Base-by-base conservation (phyloP, 2,113 vertebrate genomes). In the Nesoenas mayeri region DNA sequence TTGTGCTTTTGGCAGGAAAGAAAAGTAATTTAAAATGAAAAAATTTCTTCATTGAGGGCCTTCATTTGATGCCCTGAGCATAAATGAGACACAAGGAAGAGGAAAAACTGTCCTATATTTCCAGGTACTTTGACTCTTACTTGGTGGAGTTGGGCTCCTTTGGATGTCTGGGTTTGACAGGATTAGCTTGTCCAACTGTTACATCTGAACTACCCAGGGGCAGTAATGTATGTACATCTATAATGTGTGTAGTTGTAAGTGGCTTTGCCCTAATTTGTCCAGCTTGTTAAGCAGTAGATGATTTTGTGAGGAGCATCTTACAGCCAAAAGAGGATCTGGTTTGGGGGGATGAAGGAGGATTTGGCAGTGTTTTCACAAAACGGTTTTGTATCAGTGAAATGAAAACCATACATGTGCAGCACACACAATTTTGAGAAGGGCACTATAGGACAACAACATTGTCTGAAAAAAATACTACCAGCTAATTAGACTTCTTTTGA, bases 11-110 rank as follows among this genome's bases (percentile, higher is more conserved):
- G 88, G 88, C 88, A 96, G 85, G 92, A 95, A 92, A 96, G 82
- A 93, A 74, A 96, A 95, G 77, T 83, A 95, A 93, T 94, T 96
- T 93, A 91, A 95, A 96, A 86, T 95, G 92, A 97, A 94, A 47
- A 97, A 90, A 81, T 75, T 95, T 21, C 89, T 95, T 86, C 85
- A 86, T 88, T 96, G 93, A 96, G 90, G 91, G 93, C 85, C 90
- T 96, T 92, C 92, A 93, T 96, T 95, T 96, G 91, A 92, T 91
- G 95, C 85, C 85, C 82, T 96, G 90, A 83, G 90, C 88, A 88
- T 95, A 93, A 32, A 95, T 94, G 90, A 96, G 62, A 96, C 36
- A 95, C 44, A 94, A 92, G 91, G 95, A 96, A 91, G 95, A 97
- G 89, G 94, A 95, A 94, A 93, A 91, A 87, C 96, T 95, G 88